Conservation (phyloP, 2,113 vertebrate species). For the human (Homo sapiens) region DNA sequence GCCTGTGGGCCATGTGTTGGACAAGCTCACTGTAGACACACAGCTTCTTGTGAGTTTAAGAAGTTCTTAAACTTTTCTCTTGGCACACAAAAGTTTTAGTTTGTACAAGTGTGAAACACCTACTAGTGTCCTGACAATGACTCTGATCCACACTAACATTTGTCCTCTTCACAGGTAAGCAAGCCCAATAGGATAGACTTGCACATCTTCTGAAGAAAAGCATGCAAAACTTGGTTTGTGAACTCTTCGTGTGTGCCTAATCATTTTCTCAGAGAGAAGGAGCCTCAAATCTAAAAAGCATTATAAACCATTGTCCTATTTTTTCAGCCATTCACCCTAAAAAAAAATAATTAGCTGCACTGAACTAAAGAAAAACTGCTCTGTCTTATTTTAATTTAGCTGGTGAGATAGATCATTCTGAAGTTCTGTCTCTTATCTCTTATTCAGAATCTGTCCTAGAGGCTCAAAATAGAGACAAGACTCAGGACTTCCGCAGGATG, state of each 20-base stretch:
- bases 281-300: neutral
- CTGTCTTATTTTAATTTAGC: constrained; percentile 51
- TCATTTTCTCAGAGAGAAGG: neutral
- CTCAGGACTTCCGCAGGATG: neutral
- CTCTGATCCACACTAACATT: neutral
- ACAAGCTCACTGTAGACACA: neutral
- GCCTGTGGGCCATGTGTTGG: too few relatives aligned
- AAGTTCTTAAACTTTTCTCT: neutral
- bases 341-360: neutral
- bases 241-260: neutral
- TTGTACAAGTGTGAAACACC: neutral
- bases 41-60: neutral
- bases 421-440: constrained; percentile 6
- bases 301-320: neutral
- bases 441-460: constrained; percentile 26
- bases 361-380: neutral
- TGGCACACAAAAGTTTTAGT: neutral
- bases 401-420: constrained; percentile 20
- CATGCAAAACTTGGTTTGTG: neutral
- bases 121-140: neutral
- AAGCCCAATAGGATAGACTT: neutral
- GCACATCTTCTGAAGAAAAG: neutral
- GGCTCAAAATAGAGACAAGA: neutral
- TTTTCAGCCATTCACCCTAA: neutral
- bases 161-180: neutral